Evolutionary conservation across 2,113 vertebrate genomes (phyloP), one percentile per base, ranked within the genome.

Genomic region (Lutjanus erythropterus): DNA sequence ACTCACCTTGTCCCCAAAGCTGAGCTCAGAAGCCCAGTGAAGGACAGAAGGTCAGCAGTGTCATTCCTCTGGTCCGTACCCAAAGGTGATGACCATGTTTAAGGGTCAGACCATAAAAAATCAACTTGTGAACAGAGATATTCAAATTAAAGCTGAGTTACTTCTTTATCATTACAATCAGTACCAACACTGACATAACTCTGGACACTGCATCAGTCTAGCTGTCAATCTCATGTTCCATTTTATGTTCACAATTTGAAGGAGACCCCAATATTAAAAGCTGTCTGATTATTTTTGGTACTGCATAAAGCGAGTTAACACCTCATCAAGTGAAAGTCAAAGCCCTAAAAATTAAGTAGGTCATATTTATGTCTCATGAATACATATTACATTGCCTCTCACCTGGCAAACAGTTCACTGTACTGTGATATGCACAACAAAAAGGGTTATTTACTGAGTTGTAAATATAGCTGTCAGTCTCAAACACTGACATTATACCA

Each of bases 51-150:
- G 49, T 56, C 16, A 0, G 2, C 6, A 19, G 16, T 70, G 33
- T 72, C n/a, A 25, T 74, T 62, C 23, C 39, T 37, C 47, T 5
- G 2, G 35, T 71, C 44, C 23, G 23, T 37, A 59, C 27, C 23
- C 37, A 74, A 47, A 78, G 29, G 29, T 62, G 29, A 16, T 68
- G 33, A 71, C 49, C 15, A 39, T 15, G 14, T 25, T 14, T 29
- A 15, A 25, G 4, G 46, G 37, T 33, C 19, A 19, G 62, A 69
- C 62, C 33, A 6, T 61, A 76, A 76, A 25, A 76, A 76, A 25
- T 69, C 41, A 73, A 37, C 39, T n/a, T n/a, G 14, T 76, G 47
- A 69, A 84, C 64, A 1, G 2, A 49, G 16, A 25, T 15, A 42
- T 56, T 69, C 41, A 23, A 62, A 39, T 62, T 14, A 18, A 47